These are phyloP conservation scores for Crenichthys baileyi DNA, from an alignment of 2,797 vertebrate species.

Conservation along the genomic window DNA sequence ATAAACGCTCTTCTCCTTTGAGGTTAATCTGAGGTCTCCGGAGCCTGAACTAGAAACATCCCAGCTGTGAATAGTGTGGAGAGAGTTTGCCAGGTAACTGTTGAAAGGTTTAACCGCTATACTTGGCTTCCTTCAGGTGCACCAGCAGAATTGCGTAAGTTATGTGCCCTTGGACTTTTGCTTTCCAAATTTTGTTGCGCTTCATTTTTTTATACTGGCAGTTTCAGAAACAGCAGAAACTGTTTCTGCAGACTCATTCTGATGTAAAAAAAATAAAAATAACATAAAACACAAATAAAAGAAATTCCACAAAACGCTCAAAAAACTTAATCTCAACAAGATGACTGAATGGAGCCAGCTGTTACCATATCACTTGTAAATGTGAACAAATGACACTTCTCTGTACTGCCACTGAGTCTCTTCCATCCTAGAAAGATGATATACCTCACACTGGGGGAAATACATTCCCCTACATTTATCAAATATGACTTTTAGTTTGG, in stretches of 20 bases:
- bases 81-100: slow-evolving; percentile 32
- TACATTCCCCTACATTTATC: not conserved
- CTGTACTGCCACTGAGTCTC: not conserved
- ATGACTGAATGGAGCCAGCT: not conserved
- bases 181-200: slow-evolving; percentile 8
- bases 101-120: slow-evolving; percentile 54
- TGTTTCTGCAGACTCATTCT: slow-evolving; percentile 49
- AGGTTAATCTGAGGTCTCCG: slow-evolving; percentile 13
- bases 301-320: slow-evolving; percentile 23
- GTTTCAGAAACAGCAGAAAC: slow-evolving; percentile 13
- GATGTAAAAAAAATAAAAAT: slow-evolving; percentile 53
- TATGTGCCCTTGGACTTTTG: slow-evolving; percentile 15
- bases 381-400: not conserved
- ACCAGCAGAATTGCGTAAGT: slow-evolving; percentile 28
- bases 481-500: not conserved
- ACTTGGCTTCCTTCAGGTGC: slow-evolving; percentile 56
- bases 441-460: not conserved
- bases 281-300: slow-evolving; percentile 37
- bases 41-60: slow-evolving; percentile 19
- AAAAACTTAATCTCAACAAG: slow-evolving; percentile 33
- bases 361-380: not conserved
- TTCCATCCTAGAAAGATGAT: not conserved
- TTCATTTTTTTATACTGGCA: not conserved
- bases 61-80: slow-evolving; percentile 28
- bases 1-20: slow-evolving; percentile 5